A percentile compares a stretch with the other conserved stretches of the same genome.
Evolutionary conservation across 2,113 vertebrate species (phyloP).

Genomic region (Atherinomorus stipes): DNA sequence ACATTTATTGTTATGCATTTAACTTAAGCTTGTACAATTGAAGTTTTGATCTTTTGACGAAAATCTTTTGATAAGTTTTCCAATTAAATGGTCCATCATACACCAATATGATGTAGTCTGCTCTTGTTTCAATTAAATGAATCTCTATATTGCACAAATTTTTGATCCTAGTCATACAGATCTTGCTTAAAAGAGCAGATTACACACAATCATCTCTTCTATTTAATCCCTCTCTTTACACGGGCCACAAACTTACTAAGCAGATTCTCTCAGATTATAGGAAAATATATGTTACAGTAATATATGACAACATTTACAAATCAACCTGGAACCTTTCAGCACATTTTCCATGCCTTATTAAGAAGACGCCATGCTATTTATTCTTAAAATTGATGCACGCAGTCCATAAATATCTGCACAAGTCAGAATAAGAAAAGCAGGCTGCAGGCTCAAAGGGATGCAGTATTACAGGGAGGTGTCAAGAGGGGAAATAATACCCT

Average conservation of each 20-base stretch:
- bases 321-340: conserved; percentile 6
- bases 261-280: conserved; percentile 8
- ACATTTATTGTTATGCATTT: not conserved
- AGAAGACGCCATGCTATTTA: conserved; percentile 14
- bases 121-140: too few relatives aligned
- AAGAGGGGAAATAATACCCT: conserved; percentile 62
- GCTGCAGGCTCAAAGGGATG: conserved; percentile 22
- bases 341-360: conserved; percentile 26
- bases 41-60: too few relatives aligned
- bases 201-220: not conserved
- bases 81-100: too few relatives aligned
- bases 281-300: conserved; percentile 21
- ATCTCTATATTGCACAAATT: too few relatives aligned
- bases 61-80: too few relatives aligned
- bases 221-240: conserved; percentile 15
- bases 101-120: too few relatives aligned
- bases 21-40: not conserved
- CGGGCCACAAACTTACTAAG: conserved; percentile 31
- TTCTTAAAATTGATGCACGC: conserved; percentile 6
- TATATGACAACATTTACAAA: conserved; percentile 27
- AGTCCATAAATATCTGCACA: conserved; percentile 49
- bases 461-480: conserved; percentile 49
- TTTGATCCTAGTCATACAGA: too few relatives aligned
- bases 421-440: conserved; percentile 36
- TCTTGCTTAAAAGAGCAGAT: not conserved